Evolutionary conservation across 2,888 invertebrate species (phyloP).

Genomic region (Eupithecia exiguata): DNA sequence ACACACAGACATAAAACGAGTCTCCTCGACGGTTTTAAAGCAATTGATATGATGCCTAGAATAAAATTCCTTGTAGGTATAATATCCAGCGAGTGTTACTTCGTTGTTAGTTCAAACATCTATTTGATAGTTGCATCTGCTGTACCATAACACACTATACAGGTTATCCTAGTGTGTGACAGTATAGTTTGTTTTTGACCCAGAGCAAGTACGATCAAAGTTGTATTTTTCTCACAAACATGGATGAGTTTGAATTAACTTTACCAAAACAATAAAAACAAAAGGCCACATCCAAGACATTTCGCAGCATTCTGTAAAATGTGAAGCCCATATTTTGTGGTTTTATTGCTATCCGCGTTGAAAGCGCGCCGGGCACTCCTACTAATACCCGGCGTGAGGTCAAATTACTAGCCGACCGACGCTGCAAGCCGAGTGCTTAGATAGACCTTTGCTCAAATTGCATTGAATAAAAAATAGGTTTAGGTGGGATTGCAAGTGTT

Average conservation of each 20-base stretch:
- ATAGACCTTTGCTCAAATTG: constrained; percentile 68
- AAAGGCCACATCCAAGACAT: constrained; percentile 63
- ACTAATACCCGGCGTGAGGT: constrained; percentile 73
- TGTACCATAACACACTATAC: background rate
- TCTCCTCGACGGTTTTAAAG: background rate
- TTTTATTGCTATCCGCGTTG: constrained; percentile 71
- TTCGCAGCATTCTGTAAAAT: constrained; percentile 64
- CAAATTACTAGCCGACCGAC: constrained; percentile 68
- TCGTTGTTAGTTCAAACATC: background rate
- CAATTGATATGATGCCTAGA: background rate
- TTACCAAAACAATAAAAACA: constrained; percentile 15
- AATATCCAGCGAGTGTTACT: background rate
- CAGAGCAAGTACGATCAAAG: background rate
- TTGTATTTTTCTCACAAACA: background rate
- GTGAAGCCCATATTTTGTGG: constrained; percentile 66
- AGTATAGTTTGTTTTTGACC: no score
- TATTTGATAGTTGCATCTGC: background rate
- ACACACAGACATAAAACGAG: background rate
- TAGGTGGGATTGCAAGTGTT: constrained; percentile 65
- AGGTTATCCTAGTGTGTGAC: no score
- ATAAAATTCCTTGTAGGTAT: background rate
- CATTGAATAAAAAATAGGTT: constrained; percentile 67
- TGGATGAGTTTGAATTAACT: background rate
- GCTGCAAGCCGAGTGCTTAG: constrained; percentile 65
- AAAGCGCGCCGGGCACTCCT: constrained; percentile 69